phyloP scores from a whole-genome alignment of 2,113 vertebrate genomes.

The Rhinopomastus cyanomelas region DNA sequence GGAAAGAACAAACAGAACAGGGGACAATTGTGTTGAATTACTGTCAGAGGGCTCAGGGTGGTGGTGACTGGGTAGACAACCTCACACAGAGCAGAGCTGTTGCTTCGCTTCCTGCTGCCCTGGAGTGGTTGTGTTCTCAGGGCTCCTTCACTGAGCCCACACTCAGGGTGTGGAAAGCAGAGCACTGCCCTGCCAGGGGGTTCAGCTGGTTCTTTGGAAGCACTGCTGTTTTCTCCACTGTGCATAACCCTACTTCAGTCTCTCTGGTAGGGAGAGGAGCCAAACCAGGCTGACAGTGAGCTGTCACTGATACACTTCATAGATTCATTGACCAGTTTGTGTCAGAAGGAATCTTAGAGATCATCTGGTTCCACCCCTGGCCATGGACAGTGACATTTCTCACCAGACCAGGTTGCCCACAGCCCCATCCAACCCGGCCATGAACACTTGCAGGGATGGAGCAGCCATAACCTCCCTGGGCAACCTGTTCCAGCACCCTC shows the following conservation, averaged over 20 bases:
- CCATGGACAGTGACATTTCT: too few species aligned
- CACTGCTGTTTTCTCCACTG: neutral
- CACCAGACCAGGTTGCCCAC: too few species aligned
- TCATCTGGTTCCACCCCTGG: too few species aligned
- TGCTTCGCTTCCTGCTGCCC: neutral
- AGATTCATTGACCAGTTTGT: too few species aligned
- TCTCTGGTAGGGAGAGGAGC: neutral
- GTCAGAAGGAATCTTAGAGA: too few species aligned
- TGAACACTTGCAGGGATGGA: too few species aligned
- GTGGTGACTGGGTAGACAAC: neutral
- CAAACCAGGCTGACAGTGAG: neutral
- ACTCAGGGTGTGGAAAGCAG: neutral
- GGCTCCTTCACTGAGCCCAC: neutral
- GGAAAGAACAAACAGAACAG: neutral
- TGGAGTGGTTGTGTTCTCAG: neutral
- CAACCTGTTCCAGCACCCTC: too few species aligned
- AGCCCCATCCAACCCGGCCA: too few species aligned
- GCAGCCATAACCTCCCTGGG: too few species aligned
- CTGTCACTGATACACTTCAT: neutral
- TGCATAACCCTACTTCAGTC: neutral
- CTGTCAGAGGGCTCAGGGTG: fast-evolving
- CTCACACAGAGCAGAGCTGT: neutral
- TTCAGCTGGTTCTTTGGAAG: neutral
- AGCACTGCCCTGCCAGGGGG: fast-evolving
- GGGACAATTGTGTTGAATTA: neutral